phyloP scores from a whole-genome alignment of 2,797 vertebrate genomes.

The Scomberomorus guttatus region DNA sequence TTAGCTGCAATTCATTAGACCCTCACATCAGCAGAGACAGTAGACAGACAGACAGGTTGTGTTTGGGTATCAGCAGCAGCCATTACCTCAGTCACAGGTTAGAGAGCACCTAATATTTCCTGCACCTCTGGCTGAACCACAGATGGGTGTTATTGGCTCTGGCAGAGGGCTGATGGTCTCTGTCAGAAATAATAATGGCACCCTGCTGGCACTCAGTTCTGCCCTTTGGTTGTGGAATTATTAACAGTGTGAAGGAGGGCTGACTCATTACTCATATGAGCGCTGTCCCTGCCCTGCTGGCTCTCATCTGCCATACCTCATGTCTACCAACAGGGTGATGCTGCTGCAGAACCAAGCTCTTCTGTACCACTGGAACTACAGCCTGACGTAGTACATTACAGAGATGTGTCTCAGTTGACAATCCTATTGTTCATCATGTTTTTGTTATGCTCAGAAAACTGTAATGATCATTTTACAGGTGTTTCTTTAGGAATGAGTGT shows the following conservation, averaged over 20 bases:
- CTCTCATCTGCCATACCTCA: slow-evolving; percentile 4
- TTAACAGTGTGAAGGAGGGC: slow-evolving; percentile 37
- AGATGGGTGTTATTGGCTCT: slow-evolving; percentile 23
- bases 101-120: slow-evolving; percentile 26
- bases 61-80: not conserved
- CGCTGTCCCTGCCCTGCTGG: slow-evolving; percentile 2
- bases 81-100: slow-evolving; percentile 4
- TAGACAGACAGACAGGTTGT: not conserved
- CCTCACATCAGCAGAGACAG: not conserved
- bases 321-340: slow-evolving; percentile 1
- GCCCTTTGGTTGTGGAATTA: slow-evolving; percentile 44
- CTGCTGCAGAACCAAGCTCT: not conserved
- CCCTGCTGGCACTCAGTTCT: slow-evolving; percentile 12
- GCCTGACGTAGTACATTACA: not conserved
- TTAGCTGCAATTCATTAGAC: not conserved
- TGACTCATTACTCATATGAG: slow-evolving; percentile 41
- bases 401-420: not conserved
- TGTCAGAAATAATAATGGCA: slow-evolving; percentile 47
- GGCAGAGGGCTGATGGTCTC: slow-evolving; percentile 35
- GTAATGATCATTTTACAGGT: not conserved
- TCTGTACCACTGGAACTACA: not conserved
- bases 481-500: too few relatives aligned
- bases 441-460: not conserved
- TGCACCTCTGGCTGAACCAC: slow-evolving; percentile 19
- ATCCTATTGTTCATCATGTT: too few relatives aligned